These are phyloP conservation scores for Sceliomorpha sp. DNA, from an alignment of 2,888 invertebrate genomes.

Conservation along the genomic window DNA sequence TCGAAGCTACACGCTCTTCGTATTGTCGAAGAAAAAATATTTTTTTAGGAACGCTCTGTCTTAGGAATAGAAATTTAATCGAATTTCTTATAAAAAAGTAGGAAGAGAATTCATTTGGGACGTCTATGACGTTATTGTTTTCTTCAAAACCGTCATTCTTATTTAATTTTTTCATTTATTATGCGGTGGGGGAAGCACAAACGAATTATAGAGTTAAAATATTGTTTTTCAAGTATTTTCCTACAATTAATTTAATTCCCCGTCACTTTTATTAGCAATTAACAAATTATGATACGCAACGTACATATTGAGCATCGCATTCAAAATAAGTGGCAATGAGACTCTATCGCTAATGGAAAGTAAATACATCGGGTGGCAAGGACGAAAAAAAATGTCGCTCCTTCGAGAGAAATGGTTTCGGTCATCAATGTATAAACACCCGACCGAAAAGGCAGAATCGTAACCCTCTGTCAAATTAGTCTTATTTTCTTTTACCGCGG, in stretches of 20 bases:
- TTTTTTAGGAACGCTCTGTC: background rate
- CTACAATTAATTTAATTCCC: too few species aligned
- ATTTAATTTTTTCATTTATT: too few species aligned
- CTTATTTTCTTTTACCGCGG: slow-evolving; percentile 50
- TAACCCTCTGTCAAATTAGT: slow-evolving; percentile 50
- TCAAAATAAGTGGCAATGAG: slow-evolving; percentile 23
- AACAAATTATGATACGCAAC: too few species aligned
- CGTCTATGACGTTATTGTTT: too few species aligned
- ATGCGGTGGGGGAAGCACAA: too few species aligned
- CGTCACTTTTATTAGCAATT: too few species aligned
- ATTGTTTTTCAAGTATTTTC: background rate
- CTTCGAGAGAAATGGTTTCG: slow-evolving; percentile 32
- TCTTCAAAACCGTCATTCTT: too few species aligned
- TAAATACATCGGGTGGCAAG: slow-evolving; percentile 25
- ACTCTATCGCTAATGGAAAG: slow-evolving; percentile 37
- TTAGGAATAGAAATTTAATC: slow-evolving; percentile 12
- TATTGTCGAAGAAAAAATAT: slow-evolving; percentile 13
- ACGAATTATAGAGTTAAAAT: too few species aligned
- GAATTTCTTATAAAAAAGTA: slow-evolving; percentile 13
- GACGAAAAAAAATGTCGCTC: slow-evolving; percentile 39
- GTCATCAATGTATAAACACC: slow-evolving; percentile 36
- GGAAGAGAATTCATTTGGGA: too few species aligned
- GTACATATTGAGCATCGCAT: slow-evolving; percentile 17
- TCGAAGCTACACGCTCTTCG: slow-evolving; percentile 8
- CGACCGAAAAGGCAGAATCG: slow-evolving; percentile 34